Percentiles rank a stretch among this genome's conserved stretches.
Evolutionary conservation across 2,797 vertebrate genomes (phyloP).

Genomic region (Neostethus bicornis): DNA sequence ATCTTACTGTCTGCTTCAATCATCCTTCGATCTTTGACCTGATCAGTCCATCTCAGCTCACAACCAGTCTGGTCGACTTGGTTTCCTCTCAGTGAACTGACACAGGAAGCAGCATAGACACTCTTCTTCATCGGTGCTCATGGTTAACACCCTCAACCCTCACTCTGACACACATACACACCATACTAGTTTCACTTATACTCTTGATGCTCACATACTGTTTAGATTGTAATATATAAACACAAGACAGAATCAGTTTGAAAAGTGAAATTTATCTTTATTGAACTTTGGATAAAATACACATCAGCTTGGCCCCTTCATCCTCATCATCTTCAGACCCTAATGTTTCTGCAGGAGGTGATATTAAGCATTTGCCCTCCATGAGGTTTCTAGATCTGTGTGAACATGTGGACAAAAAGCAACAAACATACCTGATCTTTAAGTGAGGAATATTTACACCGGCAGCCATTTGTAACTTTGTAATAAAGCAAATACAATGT

Average conservation of each 20-base stretch:
- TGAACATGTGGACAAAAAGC: conserved; percentile 21
- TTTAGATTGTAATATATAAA: conserved; percentile 5
- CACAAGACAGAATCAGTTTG: conserved; percentile 41
- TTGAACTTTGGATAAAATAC: conserved; percentile 72
- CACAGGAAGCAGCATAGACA: conserved; percentile 68
- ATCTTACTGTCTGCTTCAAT: conserved; percentile 37
- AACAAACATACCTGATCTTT: conserved; percentile 4
- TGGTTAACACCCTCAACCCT: conserved; percentile 27
- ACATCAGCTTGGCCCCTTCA: conserved; percentile 58
- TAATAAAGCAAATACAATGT: conserved; percentile 7
- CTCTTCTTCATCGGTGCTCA: neutral
- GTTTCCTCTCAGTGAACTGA: conserved; percentile 59
- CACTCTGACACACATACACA: conserved; percentile 1
- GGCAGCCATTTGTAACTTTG: neutral
- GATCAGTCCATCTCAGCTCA: conserved; percentile 10
- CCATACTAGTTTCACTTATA: conserved; percentile 1
- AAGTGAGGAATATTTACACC: conserved; percentile 21
- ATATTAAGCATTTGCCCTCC: conserved; percentile 1
- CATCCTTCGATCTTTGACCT: conserved; percentile 2
- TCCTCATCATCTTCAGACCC: conserved; percentile 12
- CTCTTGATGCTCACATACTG: neutral
- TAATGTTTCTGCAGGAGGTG: too few relatives aligned
- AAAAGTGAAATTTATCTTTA: conserved; percentile 76
- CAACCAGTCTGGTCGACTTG: conserved; percentile 20
- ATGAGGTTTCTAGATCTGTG: neutral